phyloP scores from a whole-genome alignment of 2,113 vertebrate species.

The Macrotis lagotis region DNA sequence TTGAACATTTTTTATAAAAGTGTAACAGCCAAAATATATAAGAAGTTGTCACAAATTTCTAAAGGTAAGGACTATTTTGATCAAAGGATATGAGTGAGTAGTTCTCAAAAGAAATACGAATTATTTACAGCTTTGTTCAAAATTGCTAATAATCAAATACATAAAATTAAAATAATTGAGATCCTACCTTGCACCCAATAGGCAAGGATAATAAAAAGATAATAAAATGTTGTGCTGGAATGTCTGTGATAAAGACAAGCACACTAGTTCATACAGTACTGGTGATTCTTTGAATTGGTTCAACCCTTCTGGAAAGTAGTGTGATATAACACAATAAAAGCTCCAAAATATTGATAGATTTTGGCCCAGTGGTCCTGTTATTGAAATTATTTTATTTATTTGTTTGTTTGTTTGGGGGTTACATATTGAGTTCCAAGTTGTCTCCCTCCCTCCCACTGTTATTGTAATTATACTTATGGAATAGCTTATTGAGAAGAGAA shows the following conservation, averaged over 20 bases:
- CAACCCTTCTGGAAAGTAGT: neutral
- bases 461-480: neutral
- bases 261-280: neutral
- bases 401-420: too few species aligned
- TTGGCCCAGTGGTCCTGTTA: neutral
- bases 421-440: too few species aligned
- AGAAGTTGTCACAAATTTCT: neutral
- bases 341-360: neutral
- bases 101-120: neutral
- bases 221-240: neutral
- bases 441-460: neutral
- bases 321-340: neutral
- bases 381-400: neutral
- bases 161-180: neutral
- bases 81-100: neutral
- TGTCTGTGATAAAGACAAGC: neutral
- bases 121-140: neutral
- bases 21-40: neutral
- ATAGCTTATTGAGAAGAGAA: neutral
- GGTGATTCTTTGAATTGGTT: neutral
- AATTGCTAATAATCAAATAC: neutral
- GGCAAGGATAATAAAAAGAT: neutral
- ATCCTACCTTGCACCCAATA: neutral
- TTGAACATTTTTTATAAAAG: neutral
- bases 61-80: neutral